Evolutionary conservation across 1,140 invertebrate species (phyloP), one percentile per base, ranked within the genome.

Genomic region (Heliconius hewitsoni): DNA sequence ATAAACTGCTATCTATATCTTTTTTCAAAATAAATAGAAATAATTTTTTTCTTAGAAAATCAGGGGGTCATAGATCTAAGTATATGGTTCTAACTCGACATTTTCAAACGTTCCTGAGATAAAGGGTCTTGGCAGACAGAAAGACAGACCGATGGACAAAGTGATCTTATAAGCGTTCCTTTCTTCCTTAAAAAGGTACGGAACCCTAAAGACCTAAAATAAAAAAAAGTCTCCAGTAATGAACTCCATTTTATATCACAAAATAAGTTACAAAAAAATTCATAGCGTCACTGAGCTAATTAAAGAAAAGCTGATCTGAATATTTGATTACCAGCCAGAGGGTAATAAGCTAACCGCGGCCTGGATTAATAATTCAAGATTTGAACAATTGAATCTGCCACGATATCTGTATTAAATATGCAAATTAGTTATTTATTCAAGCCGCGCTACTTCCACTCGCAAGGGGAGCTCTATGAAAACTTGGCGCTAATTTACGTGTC

Each of bases 381-480:
- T 86, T 86, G 78, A 84, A 88, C 90, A 92, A 91, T 92, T 90
- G 89, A 88, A 91, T 91, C 86, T 84, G 87, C 85, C 82, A 84
- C 87, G 89, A 89, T 91, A 91, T 89, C 90, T 91, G 89, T 89
- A 92, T 92, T 92, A 92, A 90, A 90, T 89, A 92, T 92, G 90
- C 82, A 91, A 91, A 92, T 92, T 87, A 91, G 90, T 92, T 92
- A 92, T 92, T 91, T 92, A 92, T 92, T 91, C 90, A 91, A 88
- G 84, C 81, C 85, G 81, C 82, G 74, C 82, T 83, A 86, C 87
- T 89, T 86, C 84, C 73, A 81, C 79, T 85, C 76, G 79, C 79
- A 84, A 90, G 89, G 88, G 89, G 84, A 86, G 77, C 76, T 89
- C 86, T 89, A 85, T 86, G 86, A 84, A 84, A 85, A 86, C 84